Evolutionary conservation across 2,888 invertebrate species (phyloP), one percentile per base, ranked within the genome.

Genomic region (Andricus curvator): DNA sequence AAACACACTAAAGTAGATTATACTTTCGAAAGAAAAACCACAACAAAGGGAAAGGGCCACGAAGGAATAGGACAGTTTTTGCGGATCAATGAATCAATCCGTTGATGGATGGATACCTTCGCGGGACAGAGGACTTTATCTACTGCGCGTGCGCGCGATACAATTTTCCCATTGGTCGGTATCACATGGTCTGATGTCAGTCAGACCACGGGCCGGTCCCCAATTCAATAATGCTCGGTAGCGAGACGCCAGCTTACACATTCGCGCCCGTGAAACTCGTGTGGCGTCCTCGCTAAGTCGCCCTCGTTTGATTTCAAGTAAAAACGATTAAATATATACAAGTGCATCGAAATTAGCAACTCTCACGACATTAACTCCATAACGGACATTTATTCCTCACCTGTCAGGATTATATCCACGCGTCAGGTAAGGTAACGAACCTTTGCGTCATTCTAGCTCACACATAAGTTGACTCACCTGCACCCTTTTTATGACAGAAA

Each of bases 161-260:
- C 89, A 85, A 87, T 76, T 80, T 84, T 88, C 93, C 93, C 91
- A 96, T 96, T 96, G 96, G 96, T 92, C 93, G 94, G 92, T 91
- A 90, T 94, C 94, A 95, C 95, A 95, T 96, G 96, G 96, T 95
- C 95, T 95, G 96, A 96, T 95, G 95, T 95, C 95, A 95, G 95
- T 95, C 95, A 95, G 95, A 95, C 95, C 95, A 95, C 95, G 95
- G 94, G 90, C 92, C 90, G 90, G 91, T 90, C 91, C 91, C 91
- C 91, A 90, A 91, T 91, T 92, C 92, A 93, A 93, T 93, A 93
- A 93, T 91, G 89, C 88, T 88, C 87, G 84, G 86, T 80, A 85
- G 88, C 82, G 87, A 88, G 89, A 89, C 89, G 87, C 86, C 88
- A 88, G 89, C 86, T 88, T 88, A 89, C 89, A 48, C 48, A 48